Conservation (phyloP, 2,113 vertebrate species). For the Etheostoma cragini region DNA sequence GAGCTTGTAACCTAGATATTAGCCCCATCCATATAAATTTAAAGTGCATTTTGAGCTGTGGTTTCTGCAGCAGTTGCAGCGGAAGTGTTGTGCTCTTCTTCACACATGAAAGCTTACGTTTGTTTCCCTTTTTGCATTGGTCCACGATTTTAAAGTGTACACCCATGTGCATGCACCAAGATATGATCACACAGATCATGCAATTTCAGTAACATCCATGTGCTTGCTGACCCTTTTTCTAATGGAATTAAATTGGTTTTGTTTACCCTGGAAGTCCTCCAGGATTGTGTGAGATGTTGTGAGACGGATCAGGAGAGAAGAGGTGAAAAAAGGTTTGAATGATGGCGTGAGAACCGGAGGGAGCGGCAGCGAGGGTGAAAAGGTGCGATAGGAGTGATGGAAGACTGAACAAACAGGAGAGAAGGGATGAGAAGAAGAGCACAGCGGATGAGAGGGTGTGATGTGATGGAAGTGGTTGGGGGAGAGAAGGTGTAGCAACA, state of each 20-base stretch:
- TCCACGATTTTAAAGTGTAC: background rate
- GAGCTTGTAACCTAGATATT: constrained; percentile 29
- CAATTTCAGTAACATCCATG: background rate
- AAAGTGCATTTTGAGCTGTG: background rate
- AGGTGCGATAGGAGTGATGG: constrained; percentile 46
- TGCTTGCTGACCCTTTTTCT: constrained; percentile 14
- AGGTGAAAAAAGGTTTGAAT: constrained; percentile 45
- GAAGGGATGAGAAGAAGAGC: constrained; percentile 12
- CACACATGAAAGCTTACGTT: background rate
- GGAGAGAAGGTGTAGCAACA: constrained; percentile 41
- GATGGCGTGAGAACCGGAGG: constrained; percentile 26
- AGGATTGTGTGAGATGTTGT: constrained; percentile 25
- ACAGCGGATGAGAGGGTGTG: constrained; percentile 40
- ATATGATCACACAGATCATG: background rate
- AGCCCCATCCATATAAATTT: constrained; percentile 10
- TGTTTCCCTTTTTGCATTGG: background rate
- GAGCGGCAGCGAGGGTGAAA: constrained; percentile 33
- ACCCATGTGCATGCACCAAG: background rate
- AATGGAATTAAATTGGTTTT: constrained; percentile 38
- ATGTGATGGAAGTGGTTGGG: constrained; percentile 51
- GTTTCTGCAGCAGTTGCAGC: background rate
- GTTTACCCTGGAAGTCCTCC: constrained; percentile 47
- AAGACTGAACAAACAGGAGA: constrained; percentile 26
- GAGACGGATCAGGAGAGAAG: constrained; percentile 29
- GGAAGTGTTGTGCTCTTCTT: background rate